Percentiles rank a stretch among this genome's conserved stretches.
phyloP scores from a whole-genome alignment of 2,888 invertebrate genomes.

The Orthonychiurus folsomi region DNA sequence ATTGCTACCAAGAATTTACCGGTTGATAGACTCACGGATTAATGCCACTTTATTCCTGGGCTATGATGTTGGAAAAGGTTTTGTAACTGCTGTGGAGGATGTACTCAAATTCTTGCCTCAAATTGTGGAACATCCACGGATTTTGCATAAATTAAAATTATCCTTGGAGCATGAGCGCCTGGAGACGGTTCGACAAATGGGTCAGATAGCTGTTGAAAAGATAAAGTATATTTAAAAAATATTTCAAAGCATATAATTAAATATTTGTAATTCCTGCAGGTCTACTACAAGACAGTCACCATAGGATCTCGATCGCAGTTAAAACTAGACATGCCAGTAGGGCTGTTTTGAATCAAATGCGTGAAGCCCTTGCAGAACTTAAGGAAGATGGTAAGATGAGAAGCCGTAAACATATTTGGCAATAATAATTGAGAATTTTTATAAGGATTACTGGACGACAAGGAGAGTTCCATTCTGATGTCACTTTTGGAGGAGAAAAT shows the following conservation, averaged over 20 bases:
- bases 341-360: conserved; percentile 53
- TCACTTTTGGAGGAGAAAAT: conserved; percentile 51
- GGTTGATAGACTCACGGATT: conserved; percentile 50
- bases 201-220: conserved; percentile 31
- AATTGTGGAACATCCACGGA: conserved; percentile 43
- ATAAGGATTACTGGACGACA: conserved; percentile 52
- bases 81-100: conserved; percentile 55
- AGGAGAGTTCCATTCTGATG: conserved; percentile 50
- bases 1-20: conserved; percentile 49
- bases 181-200: conserved; percentile 49
- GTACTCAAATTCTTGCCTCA: conserved; percentile 51
- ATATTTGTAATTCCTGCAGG: conserved; percentile 18
- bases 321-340: conserved; percentile 57
- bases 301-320: conserved; percentile 56
- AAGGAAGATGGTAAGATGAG: conserved; percentile 47
- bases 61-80: conserved; percentile 58
- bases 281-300: conserved; percentile 51
- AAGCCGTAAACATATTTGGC: background rate
- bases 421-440: background rate
- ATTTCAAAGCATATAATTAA: too few relatives aligned
- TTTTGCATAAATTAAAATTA: conserved; percentile 41
- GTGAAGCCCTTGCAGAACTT: conserved; percentile 50
- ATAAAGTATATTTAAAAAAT: too few relatives aligned
- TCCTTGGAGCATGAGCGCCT: conserved; percentile 43
- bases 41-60: conserved; percentile 53